A percentile compares a stretch with the other conserved stretches of the same genome.
Conservation (phyloP, 2,797 vertebrate species). For the Hydrophis major region DNA sequence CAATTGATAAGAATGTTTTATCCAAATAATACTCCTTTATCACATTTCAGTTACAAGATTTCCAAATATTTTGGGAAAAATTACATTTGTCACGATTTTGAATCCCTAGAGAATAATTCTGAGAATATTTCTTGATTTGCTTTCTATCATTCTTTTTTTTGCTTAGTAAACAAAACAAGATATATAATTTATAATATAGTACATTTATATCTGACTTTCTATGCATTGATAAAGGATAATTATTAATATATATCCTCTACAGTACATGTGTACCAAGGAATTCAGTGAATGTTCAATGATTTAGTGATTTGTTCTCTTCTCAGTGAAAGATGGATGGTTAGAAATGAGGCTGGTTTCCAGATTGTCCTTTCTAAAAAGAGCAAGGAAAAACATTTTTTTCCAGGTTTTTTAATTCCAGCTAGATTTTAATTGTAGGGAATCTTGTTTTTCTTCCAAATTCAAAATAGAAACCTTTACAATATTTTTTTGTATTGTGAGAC, state of each 20-base stretch:
- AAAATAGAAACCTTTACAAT: not conserved
- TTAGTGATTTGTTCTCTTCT: not conserved
- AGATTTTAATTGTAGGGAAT: not conserved
- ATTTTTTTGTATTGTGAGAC: not conserved
- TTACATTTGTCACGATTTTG: not conserved
- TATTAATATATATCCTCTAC: not conserved
- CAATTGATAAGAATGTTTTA: not conserved
- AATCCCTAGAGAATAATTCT: not conserved
- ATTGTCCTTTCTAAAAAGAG: not conserved
- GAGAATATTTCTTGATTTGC: not conserved
- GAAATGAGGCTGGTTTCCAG: not conserved
- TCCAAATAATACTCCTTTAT: too few relatives aligned
- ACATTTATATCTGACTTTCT: not conserved
- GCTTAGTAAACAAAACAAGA: not conserved
- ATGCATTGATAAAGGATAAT: not conserved
- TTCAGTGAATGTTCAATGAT: not conserved
- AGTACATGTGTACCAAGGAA: not conserved
- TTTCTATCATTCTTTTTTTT: not conserved
- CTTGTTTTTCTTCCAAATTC: not conserved
- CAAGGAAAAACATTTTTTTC: not conserved
- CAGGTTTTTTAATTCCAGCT: not conserved
- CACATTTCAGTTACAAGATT: not conserved
- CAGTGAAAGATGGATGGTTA: not conserved
- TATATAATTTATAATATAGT: not conserved
- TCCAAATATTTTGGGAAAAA: not conserved